Conservation (phyloP, 2,888 invertebrate species). For the Metopia argyrocephala region DNA sequence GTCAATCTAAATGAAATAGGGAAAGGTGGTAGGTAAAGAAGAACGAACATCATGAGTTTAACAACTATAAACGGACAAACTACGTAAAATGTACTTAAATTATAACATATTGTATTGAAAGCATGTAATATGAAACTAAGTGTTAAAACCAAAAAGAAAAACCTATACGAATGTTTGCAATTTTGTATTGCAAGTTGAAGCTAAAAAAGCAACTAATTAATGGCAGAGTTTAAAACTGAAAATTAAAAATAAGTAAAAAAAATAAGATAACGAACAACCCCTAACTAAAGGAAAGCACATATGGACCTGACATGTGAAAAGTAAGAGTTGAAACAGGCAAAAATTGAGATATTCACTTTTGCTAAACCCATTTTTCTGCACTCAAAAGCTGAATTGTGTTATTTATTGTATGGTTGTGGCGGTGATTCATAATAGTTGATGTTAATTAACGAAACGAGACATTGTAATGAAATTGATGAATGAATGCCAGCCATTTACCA, state of each 20-base stretch:
- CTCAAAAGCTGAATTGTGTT: conserved; percentile 11
- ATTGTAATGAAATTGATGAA: conserved; percentile 40
- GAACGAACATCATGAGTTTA: neutral
- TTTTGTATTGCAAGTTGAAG: conserved; percentile 15
- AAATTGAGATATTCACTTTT: neutral
- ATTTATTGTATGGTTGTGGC: neutral
- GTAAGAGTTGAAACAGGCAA: neutral
- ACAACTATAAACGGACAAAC: conserved; percentile 7
- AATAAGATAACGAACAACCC: neutral
- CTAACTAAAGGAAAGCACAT: neutral
- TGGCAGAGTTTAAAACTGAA: neutral
- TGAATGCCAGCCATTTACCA: conserved; percentile 23
- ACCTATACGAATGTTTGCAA: conserved; percentile 1
- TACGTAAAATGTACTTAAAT: conserved; percentile 18
- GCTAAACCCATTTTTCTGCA: too few species aligned
- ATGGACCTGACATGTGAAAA: neutral
- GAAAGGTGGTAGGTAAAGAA: conserved; percentile 40
- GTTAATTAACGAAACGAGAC: conserved; percentile 54
- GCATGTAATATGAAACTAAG: conserved; percentile 58
- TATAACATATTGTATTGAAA: conserved; percentile 13
- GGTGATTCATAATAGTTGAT: conserved; percentile 64
- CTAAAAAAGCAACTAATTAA: conserved; percentile 2
- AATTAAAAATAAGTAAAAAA: neutral
- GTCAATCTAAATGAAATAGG: conserved; percentile 4
- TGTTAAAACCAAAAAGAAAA: conserved; percentile 54